These are phyloP conservation scores for Brachyhypopomus gauderio DNA, from an alignment of 2,113 vertebrate species.

Conservation along the genomic window DNA sequence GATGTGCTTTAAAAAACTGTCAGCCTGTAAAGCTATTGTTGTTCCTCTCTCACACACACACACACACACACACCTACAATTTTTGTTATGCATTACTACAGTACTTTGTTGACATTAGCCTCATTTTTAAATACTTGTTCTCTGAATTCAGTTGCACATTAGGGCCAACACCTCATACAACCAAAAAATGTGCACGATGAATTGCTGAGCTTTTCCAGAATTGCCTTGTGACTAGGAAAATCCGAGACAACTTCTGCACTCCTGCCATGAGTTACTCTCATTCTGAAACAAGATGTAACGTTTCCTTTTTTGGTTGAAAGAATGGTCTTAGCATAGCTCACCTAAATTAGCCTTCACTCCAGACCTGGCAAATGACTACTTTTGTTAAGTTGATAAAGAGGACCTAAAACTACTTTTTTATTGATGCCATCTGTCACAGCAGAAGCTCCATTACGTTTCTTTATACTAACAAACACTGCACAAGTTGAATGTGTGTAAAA, in stretches of 20 bases:
- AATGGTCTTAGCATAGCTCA: conserved; percentile 24
- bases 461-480: conserved; percentile 6
- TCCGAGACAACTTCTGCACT: conserved; percentile 35
- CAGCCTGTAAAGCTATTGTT: background rate
- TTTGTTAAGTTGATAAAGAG: conserved; percentile 6
- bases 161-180: too few relatives aligned
- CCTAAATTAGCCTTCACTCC: conserved; percentile 16
- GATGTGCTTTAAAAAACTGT: background rate
- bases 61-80: background rate
- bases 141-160: background rate
- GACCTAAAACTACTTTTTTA: conserved; percentile 21
- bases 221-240: conserved; percentile 40
- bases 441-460: conserved; percentile 27
- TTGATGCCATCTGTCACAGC: conserved; percentile 2
- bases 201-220: too few relatives aligned
- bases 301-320: conserved; percentile 24
- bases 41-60: background rate
- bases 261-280: conserved; percentile 15
- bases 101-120: background rate
- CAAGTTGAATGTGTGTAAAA: background rate
- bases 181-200: background rate
- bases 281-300: conserved; percentile 10
- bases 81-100: background rate
- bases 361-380: background rate
- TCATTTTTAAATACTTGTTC: background rate